Base-by-base conservation (phyloP, 2,113 vertebrate species). In the Dicrurus megarhynchus region DNA sequence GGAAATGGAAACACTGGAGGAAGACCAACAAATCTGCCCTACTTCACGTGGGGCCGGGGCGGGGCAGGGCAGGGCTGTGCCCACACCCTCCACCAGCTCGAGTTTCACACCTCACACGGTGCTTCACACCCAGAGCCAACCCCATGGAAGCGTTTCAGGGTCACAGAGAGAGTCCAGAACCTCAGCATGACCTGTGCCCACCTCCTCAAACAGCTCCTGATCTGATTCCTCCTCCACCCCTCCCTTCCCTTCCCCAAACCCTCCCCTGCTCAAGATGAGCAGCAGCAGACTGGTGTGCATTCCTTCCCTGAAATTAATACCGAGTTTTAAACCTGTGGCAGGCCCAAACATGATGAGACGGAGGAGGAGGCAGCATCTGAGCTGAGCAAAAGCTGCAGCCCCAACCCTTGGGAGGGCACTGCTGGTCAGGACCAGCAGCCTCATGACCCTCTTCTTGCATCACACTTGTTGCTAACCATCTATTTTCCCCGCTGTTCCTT, bases 11-110 rank as follows among this genome's bases (percentile, higher is more conserved):
- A 57, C 11, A 32, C 21, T 23, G 56, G 37, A 69, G 68, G 65
- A 89, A 78, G 3, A 41, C 33, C 68, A 46, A 41, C 5, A 4
- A 13, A 10, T 64, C 10, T n/a, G 17, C 47, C 76, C 20, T 8
- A 1, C 18, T 61, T 53, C 28, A 35, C 0, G 35, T 5, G 21
- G 41, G 70, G 41, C 76, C 0, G 0, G 35, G 46, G 21, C 9
- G 78, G 50, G 32, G 24, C 65, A 0, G 0, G 30, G 10, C 21
- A 24, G 35, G 41, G 30, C 53, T 50, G 47, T n/a, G 64, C 37
- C 24, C 64, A 10, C 50, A 23, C 5, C 20, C 44, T 64, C 55
- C 61, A 61, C 3, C 39, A 69, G 52, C 35, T 27, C 17, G 33
- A 4, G 13, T 23, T 89, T 32, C 57, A 80, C 65, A 42, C 5